These are phyloP conservation scores for Furcula furcula DNA, from an alignment of 2,888 invertebrate genomes.

Conservation along the genomic window DNA sequence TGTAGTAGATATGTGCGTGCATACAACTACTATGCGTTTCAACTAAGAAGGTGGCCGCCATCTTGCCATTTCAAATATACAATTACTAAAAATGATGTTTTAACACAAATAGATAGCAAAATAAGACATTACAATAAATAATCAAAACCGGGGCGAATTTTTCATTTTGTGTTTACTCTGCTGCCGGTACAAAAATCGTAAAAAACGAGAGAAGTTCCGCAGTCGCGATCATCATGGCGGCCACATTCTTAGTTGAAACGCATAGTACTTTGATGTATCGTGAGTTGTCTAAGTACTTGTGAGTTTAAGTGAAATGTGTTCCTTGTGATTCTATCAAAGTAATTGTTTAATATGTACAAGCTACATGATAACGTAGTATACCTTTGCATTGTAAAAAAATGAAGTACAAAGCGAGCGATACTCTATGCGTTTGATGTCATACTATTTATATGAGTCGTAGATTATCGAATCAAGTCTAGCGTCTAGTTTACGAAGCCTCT, in stretches of 20 bases:
- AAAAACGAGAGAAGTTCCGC: too few species aligned
- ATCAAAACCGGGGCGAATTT: too few species aligned
- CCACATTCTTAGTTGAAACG: too few species aligned
- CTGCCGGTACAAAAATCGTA: too few species aligned
- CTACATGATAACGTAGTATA: conserved; percentile 7
- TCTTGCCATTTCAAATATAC: too few species aligned
- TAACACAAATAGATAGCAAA: too few species aligned
- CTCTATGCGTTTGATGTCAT: conserved; percentile 17
- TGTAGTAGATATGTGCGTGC: conserved; percentile 40
- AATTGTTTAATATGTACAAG: conserved; percentile 22
- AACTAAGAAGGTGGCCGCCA: too few species aligned
- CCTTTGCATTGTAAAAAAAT: conserved; percentile 9
- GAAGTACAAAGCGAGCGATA: conserved; percentile 29
- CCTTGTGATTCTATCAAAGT: conserved; percentile 30
- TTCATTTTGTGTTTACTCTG: too few species aligned
- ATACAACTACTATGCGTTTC: too few species aligned
- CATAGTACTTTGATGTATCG: conserved; percentile 33
- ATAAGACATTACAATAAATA: too few species aligned
- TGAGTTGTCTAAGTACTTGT: conserved; percentile 14
- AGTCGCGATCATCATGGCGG: too few species aligned
- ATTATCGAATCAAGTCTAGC: conserved; percentile 35
- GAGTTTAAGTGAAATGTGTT: conserved; percentile 14
- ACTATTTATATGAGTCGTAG: conserved; percentile 3
- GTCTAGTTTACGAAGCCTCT: conserved; percentile 64
- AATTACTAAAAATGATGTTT: too few species aligned